phyloP scores from a whole-genome alignment of 2,113 vertebrate species.

The Mus pahari region DNA sequence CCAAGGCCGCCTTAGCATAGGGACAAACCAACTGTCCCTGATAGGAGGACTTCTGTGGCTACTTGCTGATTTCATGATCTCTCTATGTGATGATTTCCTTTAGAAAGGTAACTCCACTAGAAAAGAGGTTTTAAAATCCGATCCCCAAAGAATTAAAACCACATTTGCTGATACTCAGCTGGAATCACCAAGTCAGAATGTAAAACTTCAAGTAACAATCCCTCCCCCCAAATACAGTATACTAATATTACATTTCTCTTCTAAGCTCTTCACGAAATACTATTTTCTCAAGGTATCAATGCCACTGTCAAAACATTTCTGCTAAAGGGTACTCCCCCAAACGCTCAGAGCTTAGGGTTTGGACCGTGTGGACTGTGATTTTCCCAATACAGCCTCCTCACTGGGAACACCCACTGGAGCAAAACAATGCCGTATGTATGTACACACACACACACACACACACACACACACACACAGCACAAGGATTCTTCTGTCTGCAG shows the following conservation, averaged over 20 bases:
- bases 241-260: neutral
- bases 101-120: slow-evolving; percentile 9
- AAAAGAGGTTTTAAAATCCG: slow-evolving; percentile 19
- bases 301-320: neutral
- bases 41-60: neutral
- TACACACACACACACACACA: neutral
- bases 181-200: neutral
- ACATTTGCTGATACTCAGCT: neutral
- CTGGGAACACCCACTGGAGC: neutral
- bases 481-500: neutral
- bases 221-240: neutral
- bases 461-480: accelerated
- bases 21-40: neutral
- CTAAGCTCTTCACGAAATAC: neutral
- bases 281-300: neutral
- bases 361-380: neutral
- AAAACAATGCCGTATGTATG: neutral
- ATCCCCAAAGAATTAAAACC: slow-evolving; percentile 22
- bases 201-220: neutral
- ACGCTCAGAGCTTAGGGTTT: neutral
- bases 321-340: neutral
- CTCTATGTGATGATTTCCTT: neutral
- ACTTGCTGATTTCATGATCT: neutral
- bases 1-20: neutral
- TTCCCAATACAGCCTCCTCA: neutral